Evolutionary conservation across 2,797 vertebrate genomes (phyloP), one percentile per base, ranked within the genome.

Genomic region (Crax fasciolata): DNA sequence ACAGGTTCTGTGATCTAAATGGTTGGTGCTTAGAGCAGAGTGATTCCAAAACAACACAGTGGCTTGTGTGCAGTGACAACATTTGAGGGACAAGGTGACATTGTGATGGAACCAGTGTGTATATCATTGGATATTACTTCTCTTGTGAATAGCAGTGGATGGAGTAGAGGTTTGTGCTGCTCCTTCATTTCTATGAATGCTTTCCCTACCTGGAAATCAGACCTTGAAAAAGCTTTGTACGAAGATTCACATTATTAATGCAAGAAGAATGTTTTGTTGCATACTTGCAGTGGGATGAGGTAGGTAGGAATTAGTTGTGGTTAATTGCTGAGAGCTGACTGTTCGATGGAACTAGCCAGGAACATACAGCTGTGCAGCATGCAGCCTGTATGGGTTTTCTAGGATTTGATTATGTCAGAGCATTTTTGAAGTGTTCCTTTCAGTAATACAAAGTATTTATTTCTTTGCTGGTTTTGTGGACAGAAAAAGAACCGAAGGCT

Each of bases 11-110:
- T 72, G 21, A 20, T 80, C 27, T 55, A 44, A 77, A 28, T 46
- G 46, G n/a, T 55, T 75, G 72, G 38, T 72, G 6, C 78, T 25
- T 63, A 74, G 38, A 57, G 30, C 46, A 70, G 66, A 80, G 38
- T 49, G 65, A 28, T 28, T 92, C 62, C 82, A 89, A 91, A 96
- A 94, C 75, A 94, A 57, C 70, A 19, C 73, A 57, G 85, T 1
- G 4, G 18, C 30, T 52, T 95, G 91, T 95, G 70, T 91, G 48
- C 73, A 86, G 43, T 62, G 81, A 59, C 9, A 93, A 75, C 70
- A 84, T 46, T 70, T 59, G 73, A 76, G 1, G 21, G 57, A 41
- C 61, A 93, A 78, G 92, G 92, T 95, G 93, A 95, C 94, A 81
- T 93, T 95, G 89, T 3, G 4, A 3, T 38, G 46, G 39, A 78